Evolutionary conservation across 2,797 vertebrate species (phyloP), one percentile per base, ranked within the genome.

Genomic region (Petrocephalus schoutedeni): DNA sequence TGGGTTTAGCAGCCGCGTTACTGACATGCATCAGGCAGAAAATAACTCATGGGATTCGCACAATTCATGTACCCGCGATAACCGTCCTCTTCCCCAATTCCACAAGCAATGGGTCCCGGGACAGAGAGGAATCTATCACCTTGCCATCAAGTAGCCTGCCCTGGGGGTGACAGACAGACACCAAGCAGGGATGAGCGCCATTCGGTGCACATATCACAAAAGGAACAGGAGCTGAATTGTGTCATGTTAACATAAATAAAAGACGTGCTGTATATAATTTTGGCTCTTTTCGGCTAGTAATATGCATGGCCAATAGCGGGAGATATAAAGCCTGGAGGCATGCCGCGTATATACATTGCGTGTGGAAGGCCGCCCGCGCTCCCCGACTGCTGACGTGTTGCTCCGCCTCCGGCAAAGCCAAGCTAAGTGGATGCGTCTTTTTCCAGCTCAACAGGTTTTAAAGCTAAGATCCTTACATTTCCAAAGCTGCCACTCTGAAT

Each of bases 1-100:
- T 23, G 2, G 4, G 82, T 56, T 53, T 56, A 53, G 9, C 49
- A 84, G 9, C 12, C 9, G 4, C 10, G 51, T 56, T 12, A 23
- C 8, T 84, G 14, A 56, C 6, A 51, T 85, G 53, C 56, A 53
- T 8, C 14, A 86, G 36, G 32, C 23, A 59, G 23, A 32, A 86
- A 57, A 36, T 32, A 85, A 28, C 6, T 85, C 59, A 32, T 74
- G 67, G 36, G 67, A 41, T 28, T 12, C 14, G 8, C 28, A 41
- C 67, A 74, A 14, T 83, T 56, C 4, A 0, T 92, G 87, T 95
- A 99, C 98, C 98, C 0, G 97, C 91, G 85, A 99, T 99, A 77
- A 99, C 98, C 2, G 97, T 97, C 91, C 95, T 97, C 93, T 98
- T 99, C 86, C 98, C 98, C 92, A 99, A 94, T 93, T 98, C 97